These are phyloP conservation scores for Echinometra lucunter DNA, from an alignment of 53 echinoderm and acorn worm genomes.

Conservation along the genomic window DNA sequence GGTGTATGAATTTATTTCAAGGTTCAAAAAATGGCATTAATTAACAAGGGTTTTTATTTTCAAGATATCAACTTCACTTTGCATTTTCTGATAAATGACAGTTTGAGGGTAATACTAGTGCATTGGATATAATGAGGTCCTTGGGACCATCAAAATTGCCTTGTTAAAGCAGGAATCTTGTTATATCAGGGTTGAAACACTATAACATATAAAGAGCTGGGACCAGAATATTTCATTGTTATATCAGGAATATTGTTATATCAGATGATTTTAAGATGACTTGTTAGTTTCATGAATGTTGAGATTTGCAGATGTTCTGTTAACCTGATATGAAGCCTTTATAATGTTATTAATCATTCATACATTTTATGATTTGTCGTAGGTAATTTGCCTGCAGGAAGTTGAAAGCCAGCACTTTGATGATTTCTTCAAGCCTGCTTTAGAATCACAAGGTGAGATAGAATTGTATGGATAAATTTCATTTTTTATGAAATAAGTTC, in stretches of 20 bases:
- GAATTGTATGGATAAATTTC: neutral
- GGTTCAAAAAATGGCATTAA: neutral
- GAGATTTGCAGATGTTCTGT: neutral
- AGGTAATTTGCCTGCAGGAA: slow-evolving; percentile 94
- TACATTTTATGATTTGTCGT: neutral
- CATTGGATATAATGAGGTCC: too few species aligned
- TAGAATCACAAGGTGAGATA: slow-evolving; percentile 79
- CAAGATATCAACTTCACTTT: too few species aligned
- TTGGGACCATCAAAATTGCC: too few species aligned
- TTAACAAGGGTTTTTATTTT: neutral
- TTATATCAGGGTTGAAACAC: too few species aligned
- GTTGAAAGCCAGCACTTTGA: slow-evolving; percentile 77
- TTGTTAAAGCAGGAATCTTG: too few species aligned
- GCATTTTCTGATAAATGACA: too few species aligned
- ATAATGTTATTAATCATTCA: neutral
- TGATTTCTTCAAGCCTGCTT: slow-evolving; percentile 79
- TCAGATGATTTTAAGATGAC: too few species aligned
- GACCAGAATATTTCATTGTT: too few species aligned
- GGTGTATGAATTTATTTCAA: neutral
- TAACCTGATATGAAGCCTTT: neutral
- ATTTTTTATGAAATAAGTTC: neutral
- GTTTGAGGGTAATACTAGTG: too few species aligned
- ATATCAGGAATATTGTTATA: too few species aligned
- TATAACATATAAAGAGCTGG: too few species aligned
- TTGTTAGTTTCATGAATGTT: too few species aligned